phyloP scores from a whole-genome alignment of 2,797 vertebrate genomes.

The Geotrypetes seraphini region DNA sequence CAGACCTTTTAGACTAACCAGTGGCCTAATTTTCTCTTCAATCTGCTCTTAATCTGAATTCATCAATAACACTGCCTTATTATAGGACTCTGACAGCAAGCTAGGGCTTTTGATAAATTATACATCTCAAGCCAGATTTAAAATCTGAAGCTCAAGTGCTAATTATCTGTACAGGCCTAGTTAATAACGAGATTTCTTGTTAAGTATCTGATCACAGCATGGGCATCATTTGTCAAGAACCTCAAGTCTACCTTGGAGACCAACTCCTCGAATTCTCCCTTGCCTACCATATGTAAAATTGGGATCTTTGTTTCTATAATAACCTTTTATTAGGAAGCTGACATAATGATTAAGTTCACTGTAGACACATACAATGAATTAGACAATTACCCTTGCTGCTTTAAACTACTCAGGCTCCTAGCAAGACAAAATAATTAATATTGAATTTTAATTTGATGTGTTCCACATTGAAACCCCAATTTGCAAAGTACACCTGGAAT shows the following conservation, averaged over 20 bases:
- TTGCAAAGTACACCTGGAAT: slow-evolving; percentile 90
- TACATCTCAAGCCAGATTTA: slow-evolving; percentile 91
- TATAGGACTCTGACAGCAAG: slow-evolving; percentile 85
- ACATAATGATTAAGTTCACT: slow-evolving; percentile 95
- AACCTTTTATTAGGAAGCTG: slow-evolving; percentile 98
- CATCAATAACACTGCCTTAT: slow-evolving; percentile 92
- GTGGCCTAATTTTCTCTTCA: slow-evolving; percentile 82
- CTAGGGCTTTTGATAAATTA: slow-evolving; percentile 93
- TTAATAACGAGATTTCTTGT: slow-evolving; percentile 99
- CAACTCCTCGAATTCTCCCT: slow-evolving; percentile 75
- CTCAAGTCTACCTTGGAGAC: slow-evolving; percentile 88
- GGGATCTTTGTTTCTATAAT: slow-evolving; percentile 97
- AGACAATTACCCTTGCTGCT: slow-evolving; percentile 77
- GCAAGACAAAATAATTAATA: slow-evolving; percentile 92
- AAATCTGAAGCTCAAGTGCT: slow-evolving; percentile 98
- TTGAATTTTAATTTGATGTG: slow-evolving; percentile 92
- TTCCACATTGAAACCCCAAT: slow-evolving; percentile 89
- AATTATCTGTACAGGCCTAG: slow-evolving; percentile 98
- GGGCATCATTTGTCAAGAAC: slow-evolving; percentile 93
- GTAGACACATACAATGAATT: slow-evolving; percentile 78
- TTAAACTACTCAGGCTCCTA: slow-evolving; percentile 77
- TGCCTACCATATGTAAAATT: slow-evolving; percentile 97
- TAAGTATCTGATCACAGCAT: slow-evolving; percentile 97
- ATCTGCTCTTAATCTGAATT: slow-evolving; percentile 94
- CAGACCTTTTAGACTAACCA: slow-evolving; percentile 70